Base-by-base conservation (phyloP, 2,888 invertebrate genomes). In the Lottia gigantea region DNA sequence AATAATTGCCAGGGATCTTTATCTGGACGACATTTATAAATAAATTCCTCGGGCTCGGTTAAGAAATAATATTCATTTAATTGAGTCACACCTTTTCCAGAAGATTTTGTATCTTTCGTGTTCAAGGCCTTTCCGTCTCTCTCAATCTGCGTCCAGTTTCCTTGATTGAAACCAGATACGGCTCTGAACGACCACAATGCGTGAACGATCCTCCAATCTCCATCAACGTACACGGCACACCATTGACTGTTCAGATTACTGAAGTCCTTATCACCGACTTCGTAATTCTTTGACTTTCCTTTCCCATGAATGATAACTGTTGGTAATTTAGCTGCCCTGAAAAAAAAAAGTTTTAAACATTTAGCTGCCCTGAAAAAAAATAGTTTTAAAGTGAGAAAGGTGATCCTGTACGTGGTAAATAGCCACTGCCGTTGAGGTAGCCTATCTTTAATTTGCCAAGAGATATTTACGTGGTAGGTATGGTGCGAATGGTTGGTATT, bases 181-280 rank as follows among this genome's bases (percentile, higher is more conserved):
- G 69, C 46, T 12, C 74, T 72, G 61, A 74, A 80, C 15, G 80
- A 76, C 80, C 80, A 80, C 66, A 78, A 73, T 19, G 76, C 72
- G 62, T 80, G 80, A 2, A 80, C 55, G 61, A 80, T 67, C 14
- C 80, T 68, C 80, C 80, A 80, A 19, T 74, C 68, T 12, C 69
- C 70, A 46, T 75, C 75, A 11, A 80, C 68, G 61, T 70, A 74
- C 25, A 79, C 78, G n/a, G 77, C 76, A 63, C 77, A 78, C 80
- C 80, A 80, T 68, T 77, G 78, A 40, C 78, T 79, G 12, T 67
- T 67, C 68, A 78, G 63, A 49, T 65, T 45, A 25, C 65, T 62
- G 12, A 71, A 67, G 64, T 80, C 73, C 25, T 64, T 65, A 19
- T 71, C 71, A 14, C 80, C 80, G 12, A 79, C 72, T 49, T 77